phyloP scores from a whole-genome alignment of 2,888 invertebrate species.

The Tachystola acroxantha region DNA sequence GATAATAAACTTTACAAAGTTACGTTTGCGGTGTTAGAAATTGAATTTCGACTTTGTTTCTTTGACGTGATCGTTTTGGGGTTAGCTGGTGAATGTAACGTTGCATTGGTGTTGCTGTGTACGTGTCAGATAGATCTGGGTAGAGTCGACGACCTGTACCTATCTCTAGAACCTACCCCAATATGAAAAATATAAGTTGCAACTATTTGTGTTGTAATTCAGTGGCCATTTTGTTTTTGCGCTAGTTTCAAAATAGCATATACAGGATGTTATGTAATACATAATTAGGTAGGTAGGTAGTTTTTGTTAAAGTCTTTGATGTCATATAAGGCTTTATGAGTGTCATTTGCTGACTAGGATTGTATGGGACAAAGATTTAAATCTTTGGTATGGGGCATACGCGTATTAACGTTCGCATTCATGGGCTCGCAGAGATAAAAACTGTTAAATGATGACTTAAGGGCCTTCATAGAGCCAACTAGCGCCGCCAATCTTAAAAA shows the following conservation, averaged over 20 bases:
- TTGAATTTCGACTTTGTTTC: slow-evolving; percentile 27
- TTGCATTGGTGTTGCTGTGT: slow-evolving; percentile 14
- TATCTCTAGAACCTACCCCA: slow-evolving; percentile 61
- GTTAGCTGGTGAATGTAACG: slow-evolving; percentile 16
- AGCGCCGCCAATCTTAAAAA: too few relatives aligned
- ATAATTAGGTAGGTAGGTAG: background rate
- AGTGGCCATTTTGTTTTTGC: slow-evolving; percentile 23
- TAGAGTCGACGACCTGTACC: slow-evolving; percentile 65
- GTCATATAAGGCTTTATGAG: background rate
- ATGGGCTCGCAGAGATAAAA: too few relatives aligned
- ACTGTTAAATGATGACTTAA: too few relatives aligned
- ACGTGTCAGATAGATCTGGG: slow-evolving; percentile 18
- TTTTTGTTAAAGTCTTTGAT: too few relatives aligned
- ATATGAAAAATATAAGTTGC: slow-evolving; percentile 53
- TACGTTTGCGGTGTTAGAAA: slow-evolving; percentile 20
- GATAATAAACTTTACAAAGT: slow-evolving; percentile 41
- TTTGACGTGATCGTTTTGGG: slow-evolving; percentile 14
- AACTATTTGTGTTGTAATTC: slow-evolving; percentile 32
- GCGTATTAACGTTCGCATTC: too few relatives aligned
- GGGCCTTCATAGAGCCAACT: too few relatives aligned
- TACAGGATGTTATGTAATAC: background rate
- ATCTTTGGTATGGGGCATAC: too few relatives aligned
- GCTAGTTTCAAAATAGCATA: background rate
- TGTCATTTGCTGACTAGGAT: too few relatives aligned
- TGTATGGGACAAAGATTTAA: too few relatives aligned